Conservation (phyloP, 2,797 vertebrate species). For the Xenops minutus region DNA sequence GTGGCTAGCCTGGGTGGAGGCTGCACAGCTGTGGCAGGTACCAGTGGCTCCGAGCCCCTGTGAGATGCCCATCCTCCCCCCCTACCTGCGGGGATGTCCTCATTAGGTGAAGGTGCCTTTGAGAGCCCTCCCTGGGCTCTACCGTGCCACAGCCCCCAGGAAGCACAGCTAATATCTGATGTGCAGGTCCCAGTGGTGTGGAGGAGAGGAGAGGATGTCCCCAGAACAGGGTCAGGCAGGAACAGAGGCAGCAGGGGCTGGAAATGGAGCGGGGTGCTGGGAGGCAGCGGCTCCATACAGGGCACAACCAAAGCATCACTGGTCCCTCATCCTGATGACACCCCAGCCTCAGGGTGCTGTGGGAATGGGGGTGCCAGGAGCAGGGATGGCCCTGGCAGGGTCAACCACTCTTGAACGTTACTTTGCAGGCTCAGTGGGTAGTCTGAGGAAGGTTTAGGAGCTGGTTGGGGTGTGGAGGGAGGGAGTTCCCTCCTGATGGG, state of each 20-base stretch:
- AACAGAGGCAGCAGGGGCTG: background rate
- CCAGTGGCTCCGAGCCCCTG: accelerated
- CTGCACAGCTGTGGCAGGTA: accelerated
- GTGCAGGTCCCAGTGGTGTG: background rate
- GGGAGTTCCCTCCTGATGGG: accelerated
- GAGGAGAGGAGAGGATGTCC: conserved; percentile 3
- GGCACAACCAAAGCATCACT: accelerated
- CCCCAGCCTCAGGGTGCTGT: background rate
- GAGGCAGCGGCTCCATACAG: accelerated
- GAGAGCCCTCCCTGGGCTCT: background rate
- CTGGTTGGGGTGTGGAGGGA: background rate
- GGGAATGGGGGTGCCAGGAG: background rate
- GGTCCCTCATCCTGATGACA: accelerated
- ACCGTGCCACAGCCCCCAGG: background rate
- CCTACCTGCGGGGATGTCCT: background rate
- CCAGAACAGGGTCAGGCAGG: conserved; percentile 17
- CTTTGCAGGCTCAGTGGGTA: background rate
- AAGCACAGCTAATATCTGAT: background rate
- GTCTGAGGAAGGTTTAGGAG: background rate
- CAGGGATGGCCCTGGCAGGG: accelerated
- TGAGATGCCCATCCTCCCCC: accelerated
- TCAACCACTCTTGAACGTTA: accelerated
- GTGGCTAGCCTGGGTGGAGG: accelerated
- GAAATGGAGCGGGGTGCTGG: background rate
- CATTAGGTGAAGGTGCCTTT: conserved; percentile 48